phyloP scores from a whole-genome alignment of 2,113 vertebrate species.

The Pomatorhinus ruficollis region DNA sequence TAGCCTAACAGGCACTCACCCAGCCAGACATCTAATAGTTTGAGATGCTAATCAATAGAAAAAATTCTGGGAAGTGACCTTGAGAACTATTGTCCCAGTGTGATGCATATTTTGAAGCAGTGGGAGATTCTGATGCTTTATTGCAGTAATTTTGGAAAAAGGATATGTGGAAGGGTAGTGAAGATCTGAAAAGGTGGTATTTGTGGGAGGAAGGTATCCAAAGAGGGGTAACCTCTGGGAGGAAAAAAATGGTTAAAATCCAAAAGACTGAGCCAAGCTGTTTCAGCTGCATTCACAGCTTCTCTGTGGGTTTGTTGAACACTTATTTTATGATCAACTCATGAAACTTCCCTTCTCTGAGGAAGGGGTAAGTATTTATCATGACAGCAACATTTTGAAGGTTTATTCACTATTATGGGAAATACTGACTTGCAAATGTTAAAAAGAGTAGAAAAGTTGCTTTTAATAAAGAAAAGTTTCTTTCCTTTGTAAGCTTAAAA shows the following conservation, averaged over 20 bases:
- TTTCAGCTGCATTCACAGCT: background rate
- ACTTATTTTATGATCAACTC: background rate
- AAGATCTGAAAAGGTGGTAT: background rate
- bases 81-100: background rate
- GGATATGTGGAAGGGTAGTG: background rate
- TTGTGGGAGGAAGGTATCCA: background rate
- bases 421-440: background rate
- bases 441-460: background rate
- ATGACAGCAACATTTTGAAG: background rate
- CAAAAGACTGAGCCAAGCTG: background rate
- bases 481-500: background rate
- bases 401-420: background rate
- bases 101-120: background rate
- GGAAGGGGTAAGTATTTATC: background rate
- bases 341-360: background rate
- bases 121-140: background rate
- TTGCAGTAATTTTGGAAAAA: background rate
- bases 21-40: background rate
- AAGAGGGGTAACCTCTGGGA: background rate
- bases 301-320: background rate
- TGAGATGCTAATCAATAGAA: background rate
- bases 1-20: background rate
- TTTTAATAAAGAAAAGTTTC: background rate
- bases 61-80: background rate
- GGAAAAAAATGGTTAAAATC: background rate